Evolutionary conservation across 2,113 vertebrate genomes (phyloP), one percentile per base, ranked within the genome.

Genomic region (Boleophthalmus pectinirostris): DNA sequence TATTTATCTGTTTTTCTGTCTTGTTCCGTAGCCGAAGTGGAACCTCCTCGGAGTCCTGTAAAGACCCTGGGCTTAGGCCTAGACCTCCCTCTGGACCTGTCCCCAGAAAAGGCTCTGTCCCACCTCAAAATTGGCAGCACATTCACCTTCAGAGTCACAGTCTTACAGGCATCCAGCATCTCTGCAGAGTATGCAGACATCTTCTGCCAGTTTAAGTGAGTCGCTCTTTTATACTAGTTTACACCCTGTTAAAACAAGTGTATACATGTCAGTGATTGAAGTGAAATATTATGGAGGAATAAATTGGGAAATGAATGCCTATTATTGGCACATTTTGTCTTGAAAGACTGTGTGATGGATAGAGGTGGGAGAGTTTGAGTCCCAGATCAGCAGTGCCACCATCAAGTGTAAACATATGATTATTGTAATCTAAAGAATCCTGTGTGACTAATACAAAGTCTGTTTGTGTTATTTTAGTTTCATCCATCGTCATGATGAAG

Each of bases 131-230:
- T 99, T 21, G 96, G 96, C 89, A 96, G 94, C 87, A 95, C 93
- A 75, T 99, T 99, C 89, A 99, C 97, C 25, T 99, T 99, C 93
- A 95, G 97, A 0, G 98, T 99, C 88, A 99, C 98, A 0, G 97
- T 99, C 68, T 88, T 99, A 54, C 98, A 99, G 90, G 98, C 97
- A 0, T 98, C 97, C 80, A 99, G 97, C 91, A 99, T 99, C 90
- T 98, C 98, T 0, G 96, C 97, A 0, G 97, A 99, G 92, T 99
- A 99, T 0, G 97, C 97, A 0, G 98, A 99, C 89, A 99, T 99
- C 91, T 99, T 99, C 94, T 99, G 98, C 91, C 98, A 99, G 91
- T 99, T 99, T 88, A 99, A 99, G 98, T 99, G 80, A 93, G 94
- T 88, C 51, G 21, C 35, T 35, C 20, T 11, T 54, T 43, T 43